phyloP scores from a whole-genome alignment of 1,140 invertebrate species.

The Lucilia sericata region DNA sequence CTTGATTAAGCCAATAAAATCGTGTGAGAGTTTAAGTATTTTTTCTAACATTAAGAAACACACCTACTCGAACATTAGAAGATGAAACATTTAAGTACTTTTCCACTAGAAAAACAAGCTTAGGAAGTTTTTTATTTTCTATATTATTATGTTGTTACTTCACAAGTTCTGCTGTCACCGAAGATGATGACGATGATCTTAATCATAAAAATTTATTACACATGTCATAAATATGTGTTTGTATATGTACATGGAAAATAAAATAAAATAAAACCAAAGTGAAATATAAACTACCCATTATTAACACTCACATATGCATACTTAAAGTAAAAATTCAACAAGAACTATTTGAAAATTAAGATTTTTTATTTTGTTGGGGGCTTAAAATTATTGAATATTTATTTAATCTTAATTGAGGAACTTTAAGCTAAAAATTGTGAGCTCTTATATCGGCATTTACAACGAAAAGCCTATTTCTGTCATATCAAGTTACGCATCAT shows the following conservation, averaged over 20 bases:
- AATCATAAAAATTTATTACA: conserved; percentile 42
- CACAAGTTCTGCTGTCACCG: background rate
- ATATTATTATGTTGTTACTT: background rate
- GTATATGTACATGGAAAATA: background rate
- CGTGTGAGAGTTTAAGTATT: conserved; percentile 29
- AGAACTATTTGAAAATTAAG: background rate
- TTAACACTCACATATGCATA: background rate
- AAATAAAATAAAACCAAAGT: conserved; percentile 36
- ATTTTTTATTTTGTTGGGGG: background rate
- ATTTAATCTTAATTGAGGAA: no score
- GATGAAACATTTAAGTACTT: background rate
- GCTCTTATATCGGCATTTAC: no score
- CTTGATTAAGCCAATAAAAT: conserved; percentile 37
- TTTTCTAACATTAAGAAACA: background rate
- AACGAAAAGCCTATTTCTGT: no score
- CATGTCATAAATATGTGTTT: conserved; percentile 17
- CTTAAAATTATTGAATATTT: no score
- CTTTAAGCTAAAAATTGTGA: no score
- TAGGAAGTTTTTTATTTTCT: conserved; percentile 24
- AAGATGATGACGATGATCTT: conserved; percentile 30
- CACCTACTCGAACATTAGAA: background rate
- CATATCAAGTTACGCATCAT: no score
- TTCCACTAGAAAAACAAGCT: background rate
- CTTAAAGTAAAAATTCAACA: background rate
- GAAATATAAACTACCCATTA: conserved; percentile 25